These are phyloP conservation scores for Saguinus imperator DNA, from an alignment of 2,113 vertebrate species.

Conservation along the genomic window DNA sequence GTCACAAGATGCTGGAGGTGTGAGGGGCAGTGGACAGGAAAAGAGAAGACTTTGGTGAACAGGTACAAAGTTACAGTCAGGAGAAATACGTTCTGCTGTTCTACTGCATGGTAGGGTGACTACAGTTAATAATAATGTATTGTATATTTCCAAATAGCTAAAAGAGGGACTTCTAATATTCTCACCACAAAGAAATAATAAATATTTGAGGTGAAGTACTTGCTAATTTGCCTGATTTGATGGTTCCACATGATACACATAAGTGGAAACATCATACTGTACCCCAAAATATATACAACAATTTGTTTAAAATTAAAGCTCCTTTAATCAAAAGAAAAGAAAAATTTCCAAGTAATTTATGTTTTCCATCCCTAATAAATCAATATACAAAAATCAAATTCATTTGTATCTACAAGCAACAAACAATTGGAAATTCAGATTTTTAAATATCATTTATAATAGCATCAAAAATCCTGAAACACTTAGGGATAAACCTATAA, in stretches of 20 bases:
- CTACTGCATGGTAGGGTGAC: not conserved
- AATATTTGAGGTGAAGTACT: not conserved
- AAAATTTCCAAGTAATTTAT: not conserved
- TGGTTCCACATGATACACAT: not conserved
- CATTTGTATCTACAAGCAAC: not conserved
- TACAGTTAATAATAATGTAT: not conserved
- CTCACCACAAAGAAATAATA: not conserved
- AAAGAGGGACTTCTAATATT: not conserved
- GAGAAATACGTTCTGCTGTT: not conserved
- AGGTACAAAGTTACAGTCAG: not conserved
- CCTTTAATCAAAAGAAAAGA: not conserved
- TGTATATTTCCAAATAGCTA: not conserved
- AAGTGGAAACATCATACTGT: not conserved
- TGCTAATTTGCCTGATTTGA: not conserved
- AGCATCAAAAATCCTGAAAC: not conserved
- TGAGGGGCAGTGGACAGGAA: not conserved
- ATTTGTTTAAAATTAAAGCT: not conserved
- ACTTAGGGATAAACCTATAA: not conserved
- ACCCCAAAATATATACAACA: not conserved
- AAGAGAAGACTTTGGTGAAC: not conserved
- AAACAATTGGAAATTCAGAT: not conserved
- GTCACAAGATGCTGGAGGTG: not conserved
- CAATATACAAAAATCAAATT: not conserved
- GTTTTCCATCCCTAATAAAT: not conserved
- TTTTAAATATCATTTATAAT: not conserved